Conservation (phyloP, 2,113 vertebrate genomes). For the Tursiops truncatus region DNA sequence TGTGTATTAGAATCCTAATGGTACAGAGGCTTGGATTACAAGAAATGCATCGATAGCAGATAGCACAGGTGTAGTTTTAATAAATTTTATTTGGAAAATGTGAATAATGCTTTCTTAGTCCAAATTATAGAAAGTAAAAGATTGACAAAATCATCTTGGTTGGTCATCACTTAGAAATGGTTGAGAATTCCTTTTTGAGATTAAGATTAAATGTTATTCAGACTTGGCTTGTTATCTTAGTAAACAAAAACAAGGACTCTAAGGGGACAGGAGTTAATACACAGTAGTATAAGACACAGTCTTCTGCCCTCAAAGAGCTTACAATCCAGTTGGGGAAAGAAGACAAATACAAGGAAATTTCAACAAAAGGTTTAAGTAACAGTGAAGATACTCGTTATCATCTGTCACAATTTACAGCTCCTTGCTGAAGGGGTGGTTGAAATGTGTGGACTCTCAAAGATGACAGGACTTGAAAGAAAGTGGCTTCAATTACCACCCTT, state of each 20-base stretch:
- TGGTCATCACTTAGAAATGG: not conserved
- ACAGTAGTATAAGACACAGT: not conserved
- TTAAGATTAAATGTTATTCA: not conserved
- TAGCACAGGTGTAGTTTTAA: not conserved
- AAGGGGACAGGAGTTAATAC: not conserved
- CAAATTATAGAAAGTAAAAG: conserved; percentile 11
- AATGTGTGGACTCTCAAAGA: not conserved
- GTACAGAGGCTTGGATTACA: not conserved
- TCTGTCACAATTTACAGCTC: not conserved
- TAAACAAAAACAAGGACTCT: not conserved
- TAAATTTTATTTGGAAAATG: not conserved
- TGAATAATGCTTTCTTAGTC: not conserved
- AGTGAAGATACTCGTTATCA: not conserved
- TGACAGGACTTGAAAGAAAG: not conserved
- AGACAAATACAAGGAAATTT: not conserved
- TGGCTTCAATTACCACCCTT: not conserved
- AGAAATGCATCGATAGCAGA: not conserved
- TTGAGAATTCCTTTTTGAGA: not conserved
- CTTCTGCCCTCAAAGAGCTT: not conserved
- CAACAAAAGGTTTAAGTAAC: not conserved
- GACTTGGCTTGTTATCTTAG: not conserved
- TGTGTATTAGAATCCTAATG: not conserved
- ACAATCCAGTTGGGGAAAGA: not conserved
- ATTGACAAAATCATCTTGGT: conserved; percentile 8
- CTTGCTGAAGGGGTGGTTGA: not conserved